phyloP scores from a whole-genome alignment of 2,797 vertebrate genomes.

The Squalus acanthias region DNA sequence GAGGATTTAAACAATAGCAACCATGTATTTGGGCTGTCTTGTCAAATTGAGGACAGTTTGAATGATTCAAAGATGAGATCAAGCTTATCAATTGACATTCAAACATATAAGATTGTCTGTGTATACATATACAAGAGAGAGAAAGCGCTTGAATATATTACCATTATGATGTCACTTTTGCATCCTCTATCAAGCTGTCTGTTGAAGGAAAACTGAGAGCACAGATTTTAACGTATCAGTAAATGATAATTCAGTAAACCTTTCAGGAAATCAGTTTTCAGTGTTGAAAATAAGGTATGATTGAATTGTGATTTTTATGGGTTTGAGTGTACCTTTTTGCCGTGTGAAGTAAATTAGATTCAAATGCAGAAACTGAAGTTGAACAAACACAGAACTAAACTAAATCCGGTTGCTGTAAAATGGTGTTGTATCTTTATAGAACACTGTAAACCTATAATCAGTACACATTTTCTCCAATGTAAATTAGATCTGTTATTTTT shows the following conservation, averaged over 20 bases:
- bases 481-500: not conserved
- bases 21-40: not conserved
- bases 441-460: not conserved
- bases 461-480: not conserved
- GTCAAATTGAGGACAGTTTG: not conserved
- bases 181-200: not conserved
- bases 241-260: not conserved
- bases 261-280: not conserved
- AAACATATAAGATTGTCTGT: not conserved
- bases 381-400: not conserved
- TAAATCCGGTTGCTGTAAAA: not conserved
- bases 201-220: not conserved
- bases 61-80: not conserved
- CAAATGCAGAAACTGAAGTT: constrained; percentile 7
- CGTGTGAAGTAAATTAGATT: not conserved
- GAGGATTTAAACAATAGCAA: not conserved
- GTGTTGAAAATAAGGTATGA: not conserved
- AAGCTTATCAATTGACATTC: not conserved
- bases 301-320: not conserved
- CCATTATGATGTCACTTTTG: not conserved
- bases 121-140: not conserved
- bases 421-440: not conserved
- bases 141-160: not conserved
- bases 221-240: not conserved
- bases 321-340: not conserved